Base-by-base conservation (phyloP, 2,113 vertebrate species). In the Silurus glanis region DNA sequence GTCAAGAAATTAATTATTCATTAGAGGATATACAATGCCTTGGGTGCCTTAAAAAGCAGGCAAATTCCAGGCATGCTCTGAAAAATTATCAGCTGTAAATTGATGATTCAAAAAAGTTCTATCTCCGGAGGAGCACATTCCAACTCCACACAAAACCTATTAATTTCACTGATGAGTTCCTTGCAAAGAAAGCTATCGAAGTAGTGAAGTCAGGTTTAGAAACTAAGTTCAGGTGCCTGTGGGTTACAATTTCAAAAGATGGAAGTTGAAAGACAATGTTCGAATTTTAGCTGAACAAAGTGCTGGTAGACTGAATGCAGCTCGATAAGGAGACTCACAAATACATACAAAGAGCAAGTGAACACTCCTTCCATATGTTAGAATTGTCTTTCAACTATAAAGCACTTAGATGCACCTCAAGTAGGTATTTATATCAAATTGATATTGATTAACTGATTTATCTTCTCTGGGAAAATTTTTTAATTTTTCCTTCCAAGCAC, bases 401-500 rank as follows among this genome's bases (percentile, higher is more conserved):
- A 66, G 80, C 13, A 25, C 47, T 84, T 84, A 14, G 55, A 84
- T 45, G 37, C 37, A 59, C 53, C 28, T 3, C 19, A n/a, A 74
- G 47, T 19, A 47, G 69, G 0, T 74, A 83, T 58, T 23, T 17
- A 71, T 82, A 6, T n/a, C 7, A 83, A 67, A 66, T 53, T 66
- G 47, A 69, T 55, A 69, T 45, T 83, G 82, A 79, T 85, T n/a
- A 85, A 85, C n/a, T 78, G 74, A 28, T 85, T 79, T 5, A 53
- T 64, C 59, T 69, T 56, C 47, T 75, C 49, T 8, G n/a, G 47
- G 5, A 53, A 58, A 23, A 21, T 37, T 6, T 7, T 56, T 13
- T 28, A 12, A 1, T 19, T 67, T 14, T 53, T 28, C 25, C 13
- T 37, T 37, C 21, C 47, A 45, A 37, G 5, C 25, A 85, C n/a